These are phyloP conservation scores for Amphimedon queenslandica DNA, from an alignment of 37 sponge, comb jelly and placozoan species.

Conservation along the genomic window DNA sequence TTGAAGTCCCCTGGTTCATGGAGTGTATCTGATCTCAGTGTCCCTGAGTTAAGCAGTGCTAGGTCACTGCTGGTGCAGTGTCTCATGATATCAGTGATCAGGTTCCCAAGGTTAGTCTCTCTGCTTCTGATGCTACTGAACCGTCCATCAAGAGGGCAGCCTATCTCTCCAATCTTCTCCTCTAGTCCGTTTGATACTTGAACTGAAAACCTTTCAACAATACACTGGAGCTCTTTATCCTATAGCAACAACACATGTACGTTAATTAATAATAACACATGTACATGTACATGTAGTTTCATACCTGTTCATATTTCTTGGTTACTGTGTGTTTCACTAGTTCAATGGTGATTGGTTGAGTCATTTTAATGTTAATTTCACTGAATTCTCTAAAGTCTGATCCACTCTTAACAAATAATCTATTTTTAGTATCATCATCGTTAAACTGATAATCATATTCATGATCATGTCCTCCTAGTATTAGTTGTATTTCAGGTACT, in stretches of 20 bases:
- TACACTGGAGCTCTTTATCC: not conserved
- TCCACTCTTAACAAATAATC: constrained; percentile 71
- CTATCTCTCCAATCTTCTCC: constrained; percentile 37
- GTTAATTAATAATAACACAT: no score
- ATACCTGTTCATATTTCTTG: no score
- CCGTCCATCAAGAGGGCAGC: constrained; percentile 61
- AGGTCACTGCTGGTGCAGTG: constrained; percentile 56
- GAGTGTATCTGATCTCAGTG: constrained; percentile 47
- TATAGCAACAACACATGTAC: no score
- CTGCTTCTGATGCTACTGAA: constrained; percentile 55
- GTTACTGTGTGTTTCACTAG: no score
- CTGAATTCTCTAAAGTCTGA: constrained; percentile 79
- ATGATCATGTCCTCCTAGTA: constrained; percentile 86
- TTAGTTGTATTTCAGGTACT: constrained; percentile 51
- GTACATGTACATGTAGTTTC: no score
- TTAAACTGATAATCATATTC: constrained; percentile 70
- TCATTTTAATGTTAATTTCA: constrained; percentile 45
- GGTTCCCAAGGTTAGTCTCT: constrained; percentile 77
- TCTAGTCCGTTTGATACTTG: constrained; percentile 46
- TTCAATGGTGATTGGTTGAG: no score
- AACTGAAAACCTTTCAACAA: not conserved
- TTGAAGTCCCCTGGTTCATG: constrained; percentile 51
- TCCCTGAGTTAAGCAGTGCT: constrained; percentile 72
- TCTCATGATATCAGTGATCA: constrained; percentile 74
- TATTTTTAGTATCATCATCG: not conserved